phyloP scores from a whole-genome alignment of 2,888 invertebrate genomes.

The Sericinus montela region DNA sequence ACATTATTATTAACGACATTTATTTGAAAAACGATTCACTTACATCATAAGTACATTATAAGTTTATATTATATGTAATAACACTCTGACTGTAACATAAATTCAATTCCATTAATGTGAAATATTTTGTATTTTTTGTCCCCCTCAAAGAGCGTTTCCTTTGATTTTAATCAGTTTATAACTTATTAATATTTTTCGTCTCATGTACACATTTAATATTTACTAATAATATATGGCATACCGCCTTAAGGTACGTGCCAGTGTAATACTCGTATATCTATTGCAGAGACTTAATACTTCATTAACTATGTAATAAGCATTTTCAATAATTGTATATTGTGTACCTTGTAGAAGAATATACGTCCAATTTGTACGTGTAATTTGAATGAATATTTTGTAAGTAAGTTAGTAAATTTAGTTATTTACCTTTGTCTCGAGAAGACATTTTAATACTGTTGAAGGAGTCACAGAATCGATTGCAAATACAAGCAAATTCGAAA shows the following conservation, averaged over 20 bases:
- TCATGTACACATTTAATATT: too few relatives aligned
- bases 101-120: slow-evolving; percentile 16
- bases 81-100: slow-evolving; percentile 33
- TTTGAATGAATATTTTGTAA: slow-evolving; percentile 24
- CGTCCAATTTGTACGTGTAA: slow-evolving; percentile 12
- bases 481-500: slow-evolving; percentile 14
- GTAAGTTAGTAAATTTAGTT: slow-evolving; percentile 34
- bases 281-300: too few relatives aligned
- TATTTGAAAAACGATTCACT: slow-evolving; percentile 12
- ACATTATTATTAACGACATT: not conserved
- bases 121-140: not conserved
- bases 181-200: too few relatives aligned
- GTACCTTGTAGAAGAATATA: slow-evolving; percentile 5
- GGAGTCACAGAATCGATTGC: slow-evolving; percentile 24
- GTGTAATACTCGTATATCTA: too few relatives aligned
- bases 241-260: too few relatives aligned
- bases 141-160: not conserved
- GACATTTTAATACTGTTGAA: slow-evolving; percentile 53
- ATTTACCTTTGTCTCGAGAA: slow-evolving; percentile 68
- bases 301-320: too few relatives aligned
- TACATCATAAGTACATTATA: too few relatives aligned
- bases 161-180: not conserved
- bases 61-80: slow-evolving; percentile 4
- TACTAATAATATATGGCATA: too few relatives aligned
- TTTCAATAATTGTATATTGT: too few relatives aligned